These are phyloP conservation scores for Periophthalmus modestus DNA, from an alignment of 2,113 vertebrate species.

Conservation along the genomic window DNA sequence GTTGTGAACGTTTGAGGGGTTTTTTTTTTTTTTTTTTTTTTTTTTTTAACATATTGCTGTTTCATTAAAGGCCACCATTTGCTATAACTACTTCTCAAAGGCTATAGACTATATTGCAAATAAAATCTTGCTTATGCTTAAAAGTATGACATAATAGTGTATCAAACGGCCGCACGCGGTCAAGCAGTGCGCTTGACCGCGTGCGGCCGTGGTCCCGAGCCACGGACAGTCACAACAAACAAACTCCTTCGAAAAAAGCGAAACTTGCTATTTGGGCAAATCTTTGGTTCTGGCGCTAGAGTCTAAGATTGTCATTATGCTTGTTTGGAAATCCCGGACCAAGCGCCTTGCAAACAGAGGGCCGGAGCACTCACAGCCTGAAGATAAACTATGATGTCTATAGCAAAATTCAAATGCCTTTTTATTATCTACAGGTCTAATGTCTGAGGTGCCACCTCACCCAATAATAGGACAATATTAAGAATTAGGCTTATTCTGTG, in stretches of 20 bases:
- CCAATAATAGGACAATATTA: too few species aligned
- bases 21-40: background rate
- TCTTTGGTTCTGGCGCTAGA: conserved; percentile 30
- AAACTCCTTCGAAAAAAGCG: conserved; percentile 18
- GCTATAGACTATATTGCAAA: too few species aligned
- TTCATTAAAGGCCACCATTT: background rate
- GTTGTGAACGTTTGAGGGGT: background rate
- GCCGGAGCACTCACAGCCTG: background rate
- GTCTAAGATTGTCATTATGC: conserved; percentile 45
- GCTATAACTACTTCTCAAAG: too few species aligned
- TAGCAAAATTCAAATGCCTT: background rate
- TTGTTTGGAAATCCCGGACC: conserved; percentile 44
- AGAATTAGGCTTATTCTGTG: too few species aligned
- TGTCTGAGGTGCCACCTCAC: too few species aligned
- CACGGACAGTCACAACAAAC: conserved; percentile 44
- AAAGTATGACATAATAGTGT: too few species aligned
- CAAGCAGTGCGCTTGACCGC: too few species aligned
- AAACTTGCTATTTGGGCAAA: conserved; percentile 45
- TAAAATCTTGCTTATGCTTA: too few species aligned
- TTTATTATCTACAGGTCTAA: too few species aligned
- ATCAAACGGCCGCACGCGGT: background rate
- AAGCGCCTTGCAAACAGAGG: conserved; percentile 4
- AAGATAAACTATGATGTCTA: background rate
- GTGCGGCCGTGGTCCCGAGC: conserved; percentile 38
- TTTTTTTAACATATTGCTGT: background rate